Evolutionary conservation across 2,888 invertebrate species (phyloP).

Genomic region (Zaprionus lineosus): DNA sequence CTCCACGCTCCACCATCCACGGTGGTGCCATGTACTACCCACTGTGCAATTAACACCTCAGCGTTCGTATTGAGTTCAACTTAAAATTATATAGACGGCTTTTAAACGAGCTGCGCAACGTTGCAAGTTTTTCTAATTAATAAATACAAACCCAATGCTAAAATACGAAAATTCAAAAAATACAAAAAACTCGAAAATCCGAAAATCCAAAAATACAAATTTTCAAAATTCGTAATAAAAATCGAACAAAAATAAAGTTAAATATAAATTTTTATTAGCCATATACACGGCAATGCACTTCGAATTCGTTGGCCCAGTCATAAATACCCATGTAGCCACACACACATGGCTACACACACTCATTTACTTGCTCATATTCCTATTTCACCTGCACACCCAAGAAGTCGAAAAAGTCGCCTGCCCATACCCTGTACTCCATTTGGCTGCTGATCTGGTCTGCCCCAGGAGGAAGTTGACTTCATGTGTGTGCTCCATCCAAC

Average conservation of each 20-base stretch:
- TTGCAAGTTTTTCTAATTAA: conserved; percentile 65
- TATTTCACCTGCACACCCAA: conserved; percentile 62
- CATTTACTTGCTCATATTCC: conserved; percentile 39
- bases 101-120: conserved; percentile 54
- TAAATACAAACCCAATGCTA: conserved; percentile 52
- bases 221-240: neutral
- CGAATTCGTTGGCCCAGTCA: conserved; percentile 56
- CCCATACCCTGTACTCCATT: conserved; percentile 15
- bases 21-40: conserved; percentile 55
- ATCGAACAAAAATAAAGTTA: neutral
- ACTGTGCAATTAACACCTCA: conserved; percentile 80
- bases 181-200: conserved; percentile 33
- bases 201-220: conserved; percentile 26
- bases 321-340: conserved; percentile 38
- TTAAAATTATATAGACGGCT: conserved; percentile 67
- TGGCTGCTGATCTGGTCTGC: no score
- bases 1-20: conserved; percentile 23
- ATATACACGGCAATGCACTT: conserved; percentile 73
- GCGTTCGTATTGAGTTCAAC: conserved; percentile 36
- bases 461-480: neutral
- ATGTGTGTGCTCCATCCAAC: no score
- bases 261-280: conserved; percentile 63
- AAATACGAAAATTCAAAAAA: conserved; percentile 45
- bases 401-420: conserved; percentile 10
- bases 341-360: conserved; percentile 9